A percentile compares a stretch with the other conserved stretches of the same genome.
These are phyloP conservation scores for Natrix natrix DNA, from an alignment of 2,797 vertebrate species.

Conservation along the genomic window DNA sequence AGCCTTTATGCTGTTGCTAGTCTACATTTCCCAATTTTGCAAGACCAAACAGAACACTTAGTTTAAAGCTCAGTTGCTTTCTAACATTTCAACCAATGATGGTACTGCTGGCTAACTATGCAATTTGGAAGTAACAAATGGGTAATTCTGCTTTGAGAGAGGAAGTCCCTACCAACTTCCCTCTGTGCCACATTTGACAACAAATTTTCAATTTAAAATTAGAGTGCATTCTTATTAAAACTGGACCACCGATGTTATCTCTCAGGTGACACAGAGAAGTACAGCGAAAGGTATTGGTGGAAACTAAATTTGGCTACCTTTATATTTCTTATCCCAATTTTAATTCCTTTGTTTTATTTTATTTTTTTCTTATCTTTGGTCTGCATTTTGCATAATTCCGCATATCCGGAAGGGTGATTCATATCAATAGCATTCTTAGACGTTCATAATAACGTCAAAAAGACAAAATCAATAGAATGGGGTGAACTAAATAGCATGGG, in stretches of 20 bases:
- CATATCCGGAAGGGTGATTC: neutral
- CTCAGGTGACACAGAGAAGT: neutral
- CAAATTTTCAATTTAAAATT: neutral
- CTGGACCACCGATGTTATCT: neutral
- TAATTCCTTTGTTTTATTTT: neutral
- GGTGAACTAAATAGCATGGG: too few species aligned
- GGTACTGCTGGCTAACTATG: neutral
- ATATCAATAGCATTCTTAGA: neutral
- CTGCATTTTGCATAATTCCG: neutral
- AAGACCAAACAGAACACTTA: neutral
- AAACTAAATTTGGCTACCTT: neutral
- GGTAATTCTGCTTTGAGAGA: neutral
- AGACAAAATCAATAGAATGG: neutral
- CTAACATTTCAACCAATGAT: neutral
- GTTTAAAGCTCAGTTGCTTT: neutral
- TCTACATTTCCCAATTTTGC: too few species aligned
- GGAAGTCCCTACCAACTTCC: neutral
- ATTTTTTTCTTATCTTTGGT: neutral
- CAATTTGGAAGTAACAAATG: neutral
- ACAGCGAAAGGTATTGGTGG: neutral
- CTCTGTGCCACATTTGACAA: neutral
- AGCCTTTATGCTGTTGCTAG: too few species aligned
- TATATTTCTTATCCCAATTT: neutral
- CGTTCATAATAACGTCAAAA: neutral
- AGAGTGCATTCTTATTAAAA: neutral